These are phyloP conservation scores for Empidonax traillii DNA, from an alignment of 2,113 vertebrate species.

Conservation along the genomic window DNA sequence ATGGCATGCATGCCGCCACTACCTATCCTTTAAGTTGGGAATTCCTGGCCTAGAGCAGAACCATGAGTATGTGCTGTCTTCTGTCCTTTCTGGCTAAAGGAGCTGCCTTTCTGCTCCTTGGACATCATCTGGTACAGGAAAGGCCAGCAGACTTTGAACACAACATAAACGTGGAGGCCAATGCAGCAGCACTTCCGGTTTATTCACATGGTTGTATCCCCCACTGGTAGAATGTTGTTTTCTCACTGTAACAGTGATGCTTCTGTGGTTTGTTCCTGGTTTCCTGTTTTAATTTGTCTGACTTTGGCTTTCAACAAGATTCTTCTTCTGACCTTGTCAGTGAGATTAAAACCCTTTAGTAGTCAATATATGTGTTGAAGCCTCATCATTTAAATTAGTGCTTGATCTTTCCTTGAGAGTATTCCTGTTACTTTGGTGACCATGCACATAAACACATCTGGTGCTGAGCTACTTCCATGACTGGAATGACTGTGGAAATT, in stretches of 20 bases:
- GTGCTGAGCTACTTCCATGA: background rate
- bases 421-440: background rate
- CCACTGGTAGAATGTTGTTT: background rate
- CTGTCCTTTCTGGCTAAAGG: background rate
- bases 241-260: background rate
- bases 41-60: conserved; percentile 22
- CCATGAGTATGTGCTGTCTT: background rate
- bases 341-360: background rate
- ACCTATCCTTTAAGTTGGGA: background rate
- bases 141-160: background rate
- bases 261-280: background rate
- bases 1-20: background rate
- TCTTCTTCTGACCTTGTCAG: background rate
- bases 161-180: background rate
- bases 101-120: background rate
- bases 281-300: background rate
- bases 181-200: background rate
- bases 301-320: background rate
- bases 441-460: background rate
- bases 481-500: background rate
- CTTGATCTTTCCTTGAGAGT: background rate
- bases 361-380: background rate
- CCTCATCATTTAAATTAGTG: background rate
- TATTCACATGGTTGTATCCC: background rate
- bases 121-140: background rate